phyloP scores from a whole-genome alignment of 1,140 invertebrate species.

The Plodia interpunctella region DNA sequence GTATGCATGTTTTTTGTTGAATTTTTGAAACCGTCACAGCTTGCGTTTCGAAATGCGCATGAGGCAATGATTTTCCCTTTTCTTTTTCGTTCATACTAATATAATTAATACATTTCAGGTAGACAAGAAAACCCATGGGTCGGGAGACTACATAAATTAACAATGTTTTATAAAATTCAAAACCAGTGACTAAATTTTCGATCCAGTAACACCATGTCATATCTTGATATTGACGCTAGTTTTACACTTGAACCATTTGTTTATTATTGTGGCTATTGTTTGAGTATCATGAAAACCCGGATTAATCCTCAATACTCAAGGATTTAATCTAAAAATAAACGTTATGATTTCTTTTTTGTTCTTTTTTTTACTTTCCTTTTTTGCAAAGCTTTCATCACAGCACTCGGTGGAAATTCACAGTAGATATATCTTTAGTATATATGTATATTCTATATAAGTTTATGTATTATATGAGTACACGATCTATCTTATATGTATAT shows the following conservation, averaged over 20 bases:
- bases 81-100: slow-evolving; percentile 72
- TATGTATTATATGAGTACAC: slow-evolving; percentile 6
- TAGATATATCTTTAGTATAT: slow-evolving; percentile 45
- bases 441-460: slow-evolving; percentile 30
- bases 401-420: slow-evolving; percentile 71
- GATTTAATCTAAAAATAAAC: slow-evolving; percentile 50
- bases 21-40: slow-evolving; percentile 29
- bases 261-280: slow-evolving; percentile 4
- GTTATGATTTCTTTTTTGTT: slow-evolving; percentile 60
- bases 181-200: slow-evolving; percentile 49
- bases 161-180: slow-evolving; percentile 49
- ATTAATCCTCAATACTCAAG: slow-evolving; percentile 13
- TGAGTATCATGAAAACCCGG: slow-evolving; percentile 4
- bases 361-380: slow-evolving; percentile 62
- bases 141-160: slow-evolving; percentile 71
- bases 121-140: slow-evolving; percentile 69
- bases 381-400: slow-evolving; percentile 71
- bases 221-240: slow-evolving; percentile 21
- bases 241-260: not conserved
- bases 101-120: slow-evolving; percentile 75
- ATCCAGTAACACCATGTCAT: slow-evolving; percentile 35
- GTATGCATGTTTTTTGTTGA: slow-evolving; percentile 40
- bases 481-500: slow-evolving; percentile 35
- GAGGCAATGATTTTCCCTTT: slow-evolving; percentile 42
- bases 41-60: slow-evolving; percentile 44